Evolutionary conservation across 2,888 invertebrate genomes (phyloP).

Genomic region (Lycaena phlaeas): DNA sequence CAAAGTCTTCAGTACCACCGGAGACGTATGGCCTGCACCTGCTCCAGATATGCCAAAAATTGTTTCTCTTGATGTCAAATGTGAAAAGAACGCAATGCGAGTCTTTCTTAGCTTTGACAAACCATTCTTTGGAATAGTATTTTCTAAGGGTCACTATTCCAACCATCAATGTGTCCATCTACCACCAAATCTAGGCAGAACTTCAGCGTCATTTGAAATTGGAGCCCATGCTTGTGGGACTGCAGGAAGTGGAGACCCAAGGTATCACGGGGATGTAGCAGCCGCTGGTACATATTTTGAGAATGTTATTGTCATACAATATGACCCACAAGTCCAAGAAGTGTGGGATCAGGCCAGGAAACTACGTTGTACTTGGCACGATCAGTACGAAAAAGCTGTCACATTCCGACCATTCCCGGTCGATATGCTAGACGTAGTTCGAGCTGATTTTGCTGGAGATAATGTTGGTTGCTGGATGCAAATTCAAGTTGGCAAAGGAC

Average conservation of each 20-base stretch:
- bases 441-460: slow-evolving; percentile 95
- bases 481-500: slow-evolving; percentile 95
- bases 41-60: slow-evolving; percentile 95
- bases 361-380: slow-evolving; percentile 94
- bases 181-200: slow-evolving; percentile 89
- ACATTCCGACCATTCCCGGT: slow-evolving; percentile 96
- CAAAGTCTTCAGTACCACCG: slow-evolving; percentile 73
- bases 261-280: slow-evolving; percentile 91
- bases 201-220: slow-evolving; percentile 91
- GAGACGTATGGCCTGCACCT: slow-evolving; percentile 89
- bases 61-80: slow-evolving; percentile 92
- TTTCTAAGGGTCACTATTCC: slow-evolving; percentile 95
- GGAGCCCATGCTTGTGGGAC: slow-evolving; percentile 94
- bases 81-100: slow-evolving; percentile 95
- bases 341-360: slow-evolving; percentile 97
- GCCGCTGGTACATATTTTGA: slow-evolving; percentile 95
- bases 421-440: slow-evolving; percentile 94
- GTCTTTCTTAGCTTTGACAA: slow-evolving; percentile 95
- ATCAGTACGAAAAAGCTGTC: slow-evolving; percentile 95
- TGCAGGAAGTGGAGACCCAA: slow-evolving; percentile 92
- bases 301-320: slow-evolving; percentile 94
- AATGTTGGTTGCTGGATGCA: slow-evolving; percentile 99
- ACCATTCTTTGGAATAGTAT: slow-evolving; percentile 95
- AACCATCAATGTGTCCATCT: slow-evolving; percentile 93
- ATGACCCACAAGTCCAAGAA: slow-evolving; percentile 94